A percentile compares a stretch with the other conserved stretches of the same genome.
These are phyloP conservation scores for Sebastes umbrosus DNA, from an alignment of 2,797 vertebrate species.

Conservation along the genomic window DNA sequence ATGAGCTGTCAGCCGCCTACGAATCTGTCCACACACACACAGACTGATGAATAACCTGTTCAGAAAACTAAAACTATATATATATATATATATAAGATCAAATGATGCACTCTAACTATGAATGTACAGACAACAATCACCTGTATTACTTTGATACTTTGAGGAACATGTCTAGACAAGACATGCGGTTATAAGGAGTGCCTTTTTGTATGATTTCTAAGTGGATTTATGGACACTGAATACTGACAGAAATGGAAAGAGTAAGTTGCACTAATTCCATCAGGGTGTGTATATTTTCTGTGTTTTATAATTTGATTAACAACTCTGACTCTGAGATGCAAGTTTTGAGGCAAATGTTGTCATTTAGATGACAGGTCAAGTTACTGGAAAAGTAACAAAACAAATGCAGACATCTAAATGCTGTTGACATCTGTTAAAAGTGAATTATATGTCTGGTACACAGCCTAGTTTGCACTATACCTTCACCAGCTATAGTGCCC, in stretches of 20 bases:
- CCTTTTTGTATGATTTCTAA: neutral
- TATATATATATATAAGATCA: too few relatives aligned
- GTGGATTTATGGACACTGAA: neutral
- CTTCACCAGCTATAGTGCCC: neutral
- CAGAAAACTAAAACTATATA: too few relatives aligned
- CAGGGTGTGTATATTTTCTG: neutral
- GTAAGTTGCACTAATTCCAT: neutral
- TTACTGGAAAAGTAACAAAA: neutral
- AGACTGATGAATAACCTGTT: neutral
- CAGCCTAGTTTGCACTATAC: neutral
- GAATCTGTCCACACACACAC: constrained; percentile 78
- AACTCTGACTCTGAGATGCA: neutral
- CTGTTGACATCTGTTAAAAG: too few relatives aligned
- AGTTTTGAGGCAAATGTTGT: neutral
- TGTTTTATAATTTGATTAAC: neutral
- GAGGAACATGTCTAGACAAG: neutral
- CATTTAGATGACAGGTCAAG: neutral
- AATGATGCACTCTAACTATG: neutral
- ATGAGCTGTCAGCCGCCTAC: constrained; percentile 90
- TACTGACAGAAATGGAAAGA: neutral
- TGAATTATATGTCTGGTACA: neutral
- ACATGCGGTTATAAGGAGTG: neutral
- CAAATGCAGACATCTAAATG: neutral
- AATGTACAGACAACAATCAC: neutral
- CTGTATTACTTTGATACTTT: neutral